Evolutionary conservation across 2,797 vertebrate genomes (phyloP).

Genomic region (Acomys russatus): DNA sequence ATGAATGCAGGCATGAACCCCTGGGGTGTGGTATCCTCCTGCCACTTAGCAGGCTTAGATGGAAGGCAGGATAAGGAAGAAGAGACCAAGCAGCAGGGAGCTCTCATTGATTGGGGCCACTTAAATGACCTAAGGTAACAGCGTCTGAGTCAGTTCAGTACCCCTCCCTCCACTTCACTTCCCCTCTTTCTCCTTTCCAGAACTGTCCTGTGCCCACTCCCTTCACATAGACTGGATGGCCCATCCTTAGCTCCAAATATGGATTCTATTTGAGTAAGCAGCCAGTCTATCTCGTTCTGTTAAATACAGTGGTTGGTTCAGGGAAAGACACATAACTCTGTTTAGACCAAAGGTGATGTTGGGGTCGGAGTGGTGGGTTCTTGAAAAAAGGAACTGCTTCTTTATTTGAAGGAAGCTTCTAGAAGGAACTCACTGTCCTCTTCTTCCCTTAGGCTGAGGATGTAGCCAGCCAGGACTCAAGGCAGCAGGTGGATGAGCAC

Average conservation of each 20-base stretch:
- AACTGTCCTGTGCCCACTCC: not conserved
- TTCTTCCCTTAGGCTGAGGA: not conserved
- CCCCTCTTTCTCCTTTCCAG: not conserved
- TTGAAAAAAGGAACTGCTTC: not conserved
- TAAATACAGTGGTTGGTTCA: not conserved
- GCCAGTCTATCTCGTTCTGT: not conserved
- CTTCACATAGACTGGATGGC: not conserved
- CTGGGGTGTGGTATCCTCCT: no score
- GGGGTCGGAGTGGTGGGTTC: not conserved
- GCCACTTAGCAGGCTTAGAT: not conserved
- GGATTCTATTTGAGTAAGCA: not conserved
- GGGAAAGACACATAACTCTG: not conserved
- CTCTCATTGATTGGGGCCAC: not conserved
- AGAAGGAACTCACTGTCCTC: not conserved
- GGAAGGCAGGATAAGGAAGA: not conserved
- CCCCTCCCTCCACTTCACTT: not conserved
- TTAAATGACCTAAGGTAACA: not conserved
- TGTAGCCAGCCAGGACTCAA: not conserved
- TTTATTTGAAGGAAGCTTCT: not conserved
- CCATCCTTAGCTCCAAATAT: not conserved
- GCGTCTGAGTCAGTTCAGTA: rapidly evolving
- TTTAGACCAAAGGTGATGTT: not conserved
- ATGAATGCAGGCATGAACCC: not conserved
- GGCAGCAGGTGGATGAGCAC: no score
- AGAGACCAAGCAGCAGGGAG: no score